Evolutionary conservation across 2,797 vertebrate genomes (phyloP).

Genomic region (Gymnodraco acuticeps): DNA sequence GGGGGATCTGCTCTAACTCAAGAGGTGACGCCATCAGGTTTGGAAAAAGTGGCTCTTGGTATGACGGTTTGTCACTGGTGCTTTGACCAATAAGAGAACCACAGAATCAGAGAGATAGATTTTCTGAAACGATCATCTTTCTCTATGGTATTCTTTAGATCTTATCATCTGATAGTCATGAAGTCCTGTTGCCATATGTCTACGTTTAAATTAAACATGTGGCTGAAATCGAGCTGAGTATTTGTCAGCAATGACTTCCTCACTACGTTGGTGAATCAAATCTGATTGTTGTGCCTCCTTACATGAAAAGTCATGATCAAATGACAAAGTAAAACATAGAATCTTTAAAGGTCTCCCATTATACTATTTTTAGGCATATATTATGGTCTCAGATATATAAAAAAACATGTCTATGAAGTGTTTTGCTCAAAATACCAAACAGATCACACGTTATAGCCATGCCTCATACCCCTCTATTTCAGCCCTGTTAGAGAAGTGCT

Average conservation of each 20-base stretch:
- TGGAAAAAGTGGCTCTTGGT: slow-evolving; percentile 15
- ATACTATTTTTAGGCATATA: too few relatives aligned
- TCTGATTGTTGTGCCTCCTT: background rate
- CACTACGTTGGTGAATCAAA: background rate
- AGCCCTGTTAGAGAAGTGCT: too few relatives aligned
- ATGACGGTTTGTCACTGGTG: slow-evolving; percentile 9
- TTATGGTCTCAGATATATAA: too few relatives aligned
- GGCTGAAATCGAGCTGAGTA: background rate
- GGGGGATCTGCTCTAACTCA: slow-evolving; percentile 46
- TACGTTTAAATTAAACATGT: background rate
- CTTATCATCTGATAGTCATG: background rate
- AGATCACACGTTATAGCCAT: too few relatives aligned
- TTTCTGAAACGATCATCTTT: too few relatives aligned
- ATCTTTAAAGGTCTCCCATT: too few relatives aligned
- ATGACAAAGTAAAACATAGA: background rate
- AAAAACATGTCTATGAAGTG: too few relatives aligned
- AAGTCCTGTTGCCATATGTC: background rate
- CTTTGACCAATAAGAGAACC: background rate
- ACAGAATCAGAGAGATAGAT: background rate
- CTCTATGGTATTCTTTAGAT: background rate
- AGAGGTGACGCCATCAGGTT: slow-evolving; percentile 34
- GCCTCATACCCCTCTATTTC: too few relatives aligned
- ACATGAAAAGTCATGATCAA: background rate
- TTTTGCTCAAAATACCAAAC: too few relatives aligned
- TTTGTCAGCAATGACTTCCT: background rate